These are phyloP conservation scores for Neomonachus schauinslandi DNA, from an alignment of 2,113 vertebrate genomes.

Conservation along the genomic window DNA sequence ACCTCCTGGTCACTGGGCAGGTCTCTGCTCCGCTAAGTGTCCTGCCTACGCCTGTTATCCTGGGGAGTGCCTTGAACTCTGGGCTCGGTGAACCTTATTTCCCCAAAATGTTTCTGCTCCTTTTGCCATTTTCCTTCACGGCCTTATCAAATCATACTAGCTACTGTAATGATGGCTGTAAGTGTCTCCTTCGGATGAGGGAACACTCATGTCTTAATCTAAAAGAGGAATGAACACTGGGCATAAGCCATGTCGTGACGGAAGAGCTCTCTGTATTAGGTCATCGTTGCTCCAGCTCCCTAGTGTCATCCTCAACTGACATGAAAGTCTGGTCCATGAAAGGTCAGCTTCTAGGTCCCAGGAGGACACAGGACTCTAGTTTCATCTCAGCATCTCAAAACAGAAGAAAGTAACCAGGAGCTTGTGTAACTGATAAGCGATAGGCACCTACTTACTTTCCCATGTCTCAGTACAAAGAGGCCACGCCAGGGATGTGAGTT, in stretches of 20 bases:
- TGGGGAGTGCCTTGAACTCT: background rate
- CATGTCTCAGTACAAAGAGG: background rate
- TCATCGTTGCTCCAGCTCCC: background rate
- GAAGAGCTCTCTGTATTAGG: background rate
- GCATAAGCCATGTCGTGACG: rapidly evolving
- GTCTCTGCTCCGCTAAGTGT: background rate
- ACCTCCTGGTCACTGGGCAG: background rate
- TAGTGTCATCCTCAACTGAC: background rate
- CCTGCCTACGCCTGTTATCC: background rate
- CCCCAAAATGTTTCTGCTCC: background rate
- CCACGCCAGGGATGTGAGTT: background rate
- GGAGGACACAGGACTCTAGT: background rate
- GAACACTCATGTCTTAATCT: background rate
- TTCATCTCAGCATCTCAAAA: background rate
- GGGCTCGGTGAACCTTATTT: background rate
- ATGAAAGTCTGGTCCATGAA: background rate
- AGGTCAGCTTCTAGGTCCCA: background rate
- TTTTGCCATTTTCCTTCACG: slow-evolving; percentile 9
- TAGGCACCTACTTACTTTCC: background rate
- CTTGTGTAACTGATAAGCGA: background rate
- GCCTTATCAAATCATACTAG: background rate
- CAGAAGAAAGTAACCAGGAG: background rate
- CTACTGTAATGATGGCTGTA: background rate
- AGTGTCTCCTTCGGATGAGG: background rate
- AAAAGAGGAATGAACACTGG: background rate